These are phyloP conservation scores for Babyrousa celebensis DNA, from an alignment of 2,797 vertebrate species.

Conservation along the genomic window DNA sequence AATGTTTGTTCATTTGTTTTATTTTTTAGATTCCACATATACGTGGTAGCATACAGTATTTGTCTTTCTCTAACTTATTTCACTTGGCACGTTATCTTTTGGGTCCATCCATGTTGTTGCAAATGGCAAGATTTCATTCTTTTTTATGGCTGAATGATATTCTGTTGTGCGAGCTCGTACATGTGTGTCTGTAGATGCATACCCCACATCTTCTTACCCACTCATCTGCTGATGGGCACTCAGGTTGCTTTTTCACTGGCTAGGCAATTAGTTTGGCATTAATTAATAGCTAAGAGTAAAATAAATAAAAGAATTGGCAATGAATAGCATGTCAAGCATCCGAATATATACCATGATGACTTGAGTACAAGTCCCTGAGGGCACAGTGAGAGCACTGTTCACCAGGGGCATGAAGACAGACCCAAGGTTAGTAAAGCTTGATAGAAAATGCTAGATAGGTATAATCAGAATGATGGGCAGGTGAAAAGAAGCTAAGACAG, in stretches of 20 bases:
- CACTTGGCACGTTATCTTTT: background rate
- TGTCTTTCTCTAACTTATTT: background rate
- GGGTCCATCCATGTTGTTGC: background rate
- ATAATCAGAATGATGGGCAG: background rate
- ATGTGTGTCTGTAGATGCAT: background rate
- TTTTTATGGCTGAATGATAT: background rate
- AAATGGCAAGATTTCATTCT: background rate
- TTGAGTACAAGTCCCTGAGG: background rate
- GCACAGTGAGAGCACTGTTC: background rate
- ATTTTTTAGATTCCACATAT: background rate
- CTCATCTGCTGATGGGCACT: background rate
- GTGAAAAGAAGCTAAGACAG: conserved; percentile 12
- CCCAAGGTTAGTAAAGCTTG: background rate
- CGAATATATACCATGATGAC: background rate
- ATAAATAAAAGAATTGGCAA: background rate
- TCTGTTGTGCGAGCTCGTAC: background rate
- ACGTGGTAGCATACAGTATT: background rate
- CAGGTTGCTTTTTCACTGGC: background rate
- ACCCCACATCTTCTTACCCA: background rate
- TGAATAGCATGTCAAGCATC: background rate
- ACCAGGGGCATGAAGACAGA: background rate
- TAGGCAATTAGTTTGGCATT: conserved; percentile 36
- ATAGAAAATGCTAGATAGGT: background rate
- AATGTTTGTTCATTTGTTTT: background rate
- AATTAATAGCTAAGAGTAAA: background rate